Conservation (phyloP, 2,888 invertebrate genomes). For the Oxycera nigricornis region DNA sequence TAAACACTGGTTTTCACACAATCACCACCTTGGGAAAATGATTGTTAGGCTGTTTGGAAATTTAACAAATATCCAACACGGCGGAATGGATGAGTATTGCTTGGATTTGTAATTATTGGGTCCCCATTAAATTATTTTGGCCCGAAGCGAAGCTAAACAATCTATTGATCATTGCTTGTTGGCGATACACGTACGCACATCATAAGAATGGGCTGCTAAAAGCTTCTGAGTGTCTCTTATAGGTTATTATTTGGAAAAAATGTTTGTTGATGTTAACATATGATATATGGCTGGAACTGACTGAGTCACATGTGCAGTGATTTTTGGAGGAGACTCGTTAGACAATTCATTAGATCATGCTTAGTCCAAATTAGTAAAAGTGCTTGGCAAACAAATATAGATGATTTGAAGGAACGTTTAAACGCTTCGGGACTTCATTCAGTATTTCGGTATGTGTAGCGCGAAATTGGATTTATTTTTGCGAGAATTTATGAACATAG, state of each 20-base stretch:
- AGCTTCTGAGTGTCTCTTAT: conserved; percentile 18
- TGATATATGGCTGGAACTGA: background rate
- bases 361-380: no score
- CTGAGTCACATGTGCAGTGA: background rate
- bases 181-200: background rate
- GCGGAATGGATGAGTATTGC: background rate
- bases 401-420: no score
- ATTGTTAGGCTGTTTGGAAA: background rate
- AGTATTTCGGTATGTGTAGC: no score
- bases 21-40: background rate
- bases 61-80: background rate
- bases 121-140: conserved; percentile 11
- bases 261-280: background rate
- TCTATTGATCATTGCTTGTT: background rate
- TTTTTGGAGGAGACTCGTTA: background rate
- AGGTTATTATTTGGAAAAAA: conserved; percentile 1
- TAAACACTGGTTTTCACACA: background rate
- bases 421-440: no score
- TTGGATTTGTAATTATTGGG: conserved; percentile 29
- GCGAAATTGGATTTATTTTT: no score
- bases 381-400: no score
- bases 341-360: background rate
- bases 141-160: background rate
- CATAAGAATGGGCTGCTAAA: conserved; percentile 19
- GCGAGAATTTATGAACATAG: no score